Evolutionary conservation across 2,113 vertebrate genomes (phyloP).

Genomic region (Xenopus laevis): DNA sequence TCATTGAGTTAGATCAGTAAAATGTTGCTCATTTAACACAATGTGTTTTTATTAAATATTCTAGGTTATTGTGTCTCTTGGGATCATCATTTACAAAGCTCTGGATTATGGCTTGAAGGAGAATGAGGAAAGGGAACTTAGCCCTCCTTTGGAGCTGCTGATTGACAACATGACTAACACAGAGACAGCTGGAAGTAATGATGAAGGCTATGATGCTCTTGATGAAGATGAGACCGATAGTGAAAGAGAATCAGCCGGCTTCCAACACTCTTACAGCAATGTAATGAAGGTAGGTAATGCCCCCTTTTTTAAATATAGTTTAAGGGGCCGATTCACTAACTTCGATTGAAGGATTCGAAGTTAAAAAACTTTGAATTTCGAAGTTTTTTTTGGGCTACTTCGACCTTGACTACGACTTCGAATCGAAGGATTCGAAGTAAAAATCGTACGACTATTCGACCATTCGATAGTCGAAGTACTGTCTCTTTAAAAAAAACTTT

Average conservation of each 20-base stretch:
- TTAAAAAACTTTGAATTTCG: too few relatives aligned
- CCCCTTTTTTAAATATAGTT: background rate
- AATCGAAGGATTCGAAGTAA: too few relatives aligned
- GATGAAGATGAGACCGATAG: constrained; percentile 76
- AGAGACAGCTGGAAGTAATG: constrained; percentile 74
- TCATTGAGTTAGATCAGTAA: too few relatives aligned
- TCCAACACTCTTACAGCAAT: constrained; percentile 76
- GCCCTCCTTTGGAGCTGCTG: constrained; percentile 88
- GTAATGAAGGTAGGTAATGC: constrained; percentile 80
- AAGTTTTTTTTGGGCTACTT: too few relatives aligned
- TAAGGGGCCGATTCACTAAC: background rate
- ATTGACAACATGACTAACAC: constrained; percentile 94
- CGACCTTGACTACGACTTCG: too few relatives aligned
- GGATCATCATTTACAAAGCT: constrained; percentile 97
- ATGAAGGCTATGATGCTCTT: constrained; percentile 90
- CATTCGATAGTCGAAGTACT: too few relatives aligned
- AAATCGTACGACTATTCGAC: too few relatives aligned
- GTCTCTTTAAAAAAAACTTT: too few relatives aligned
- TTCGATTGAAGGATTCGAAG: too few relatives aligned
- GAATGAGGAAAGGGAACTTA: constrained; percentile 91
- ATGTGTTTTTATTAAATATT: background rate
- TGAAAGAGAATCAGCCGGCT: constrained; percentile 56
- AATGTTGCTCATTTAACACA: too few relatives aligned
- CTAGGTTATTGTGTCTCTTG: constrained; percentile 90
- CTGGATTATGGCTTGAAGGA: constrained; percentile 96